Base-by-base conservation (phyloP, 2,888 invertebrate species). In the Limnephilus marmoratus region DNA sequence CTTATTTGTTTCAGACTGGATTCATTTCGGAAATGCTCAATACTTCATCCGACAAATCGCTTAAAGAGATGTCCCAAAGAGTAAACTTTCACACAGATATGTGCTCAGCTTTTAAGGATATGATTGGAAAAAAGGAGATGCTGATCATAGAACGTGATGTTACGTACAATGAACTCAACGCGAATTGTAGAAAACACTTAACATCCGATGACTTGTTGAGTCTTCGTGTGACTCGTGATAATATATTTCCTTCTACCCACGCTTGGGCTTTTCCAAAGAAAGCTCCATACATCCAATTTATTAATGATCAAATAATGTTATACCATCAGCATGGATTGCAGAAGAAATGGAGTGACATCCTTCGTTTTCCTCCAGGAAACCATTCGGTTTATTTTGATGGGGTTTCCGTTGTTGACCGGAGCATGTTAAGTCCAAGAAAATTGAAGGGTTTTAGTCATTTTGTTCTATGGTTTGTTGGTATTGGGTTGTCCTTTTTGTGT, bases 1-100 rank as follows among this genome's bases (percentile, higher is more conserved):
- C 13, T 80, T 45, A 24, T 89, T 89, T 18, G 18, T 90, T 90
- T 29, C 80, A 90, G 90, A 29, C 85, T n/a, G 31, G n/a, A 68
- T 68, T 80, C 15, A 45, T 90, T 80, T 13, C 68, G 53, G 85
- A 85, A 68, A 83, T 37, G 29, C 24, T 90, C 4, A 45, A 80
- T 31, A 83, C 29, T 34, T 90, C 90, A 45, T 29, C 34, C 5
- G 85, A 90, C 7, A 49, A 41, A 83, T n/a, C 83, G 1, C 45
- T 90, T 29, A 12, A 90, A 83, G 34, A 31, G n/a, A 3, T 90
- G 34, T 31, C 37, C 29, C 37, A 41, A 15, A 81, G 90, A n/a
- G n/a, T 90, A 31, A 49, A 11, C 4, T 15, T 11, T 15, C 82
- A 13, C 49, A 49, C 41, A 18, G 31, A 45, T 11, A 45, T 90